Evolutionary conservation across 2,888 invertebrate genomes (phyloP).

Genomic region (Heliconius hortense): DNA sequence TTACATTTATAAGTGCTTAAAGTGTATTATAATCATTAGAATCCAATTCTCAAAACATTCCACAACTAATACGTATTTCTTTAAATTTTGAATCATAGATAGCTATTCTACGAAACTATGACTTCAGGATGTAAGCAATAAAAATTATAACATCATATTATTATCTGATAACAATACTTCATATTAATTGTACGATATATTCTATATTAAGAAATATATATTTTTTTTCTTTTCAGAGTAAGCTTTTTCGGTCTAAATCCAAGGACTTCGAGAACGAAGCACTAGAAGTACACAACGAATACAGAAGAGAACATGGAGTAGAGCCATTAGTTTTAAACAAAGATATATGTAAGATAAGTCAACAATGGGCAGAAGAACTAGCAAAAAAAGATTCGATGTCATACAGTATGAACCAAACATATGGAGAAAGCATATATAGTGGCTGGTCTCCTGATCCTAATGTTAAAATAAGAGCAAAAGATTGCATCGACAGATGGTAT

Average conservation of each 20-base stretch:
- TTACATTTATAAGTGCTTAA: no score
- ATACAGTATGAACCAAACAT: slow-evolving; percentile 84
- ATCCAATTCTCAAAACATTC: background rate
- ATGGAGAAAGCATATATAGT: slow-evolving; percentile 87
- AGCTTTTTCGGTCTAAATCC: slow-evolving; percentile 66
- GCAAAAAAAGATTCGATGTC: slow-evolving; percentile 84
- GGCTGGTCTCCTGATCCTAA: slow-evolving; percentile 86
- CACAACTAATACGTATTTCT: background rate
- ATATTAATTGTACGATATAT: background rate
- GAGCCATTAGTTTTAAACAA: slow-evolving; percentile 80
- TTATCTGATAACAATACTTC: background rate
- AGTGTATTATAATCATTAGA: background rate
- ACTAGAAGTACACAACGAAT: slow-evolving; percentile 70
- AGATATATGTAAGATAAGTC: slow-evolving; percentile 84
- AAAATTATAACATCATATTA: background rate
- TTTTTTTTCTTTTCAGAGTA: slow-evolving; percentile 62
- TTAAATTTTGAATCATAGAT: background rate
- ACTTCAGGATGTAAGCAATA: no score
- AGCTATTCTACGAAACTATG: background rate
- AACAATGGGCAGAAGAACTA: slow-evolving; percentile 87
- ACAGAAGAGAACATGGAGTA: slow-evolving; percentile 71
- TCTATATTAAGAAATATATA: background rate
- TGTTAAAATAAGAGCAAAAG: slow-evolving; percentile 84
- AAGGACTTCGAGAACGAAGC: slow-evolving; percentile 72
- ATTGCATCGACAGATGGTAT: slow-evolving; percentile 89